Percentiles rank a stretch among this genome's conserved stretches.
phyloP scores from a whole-genome alignment of 92 coral and sea anemone genomes.

The Pocillopora meandrina region DNA sequence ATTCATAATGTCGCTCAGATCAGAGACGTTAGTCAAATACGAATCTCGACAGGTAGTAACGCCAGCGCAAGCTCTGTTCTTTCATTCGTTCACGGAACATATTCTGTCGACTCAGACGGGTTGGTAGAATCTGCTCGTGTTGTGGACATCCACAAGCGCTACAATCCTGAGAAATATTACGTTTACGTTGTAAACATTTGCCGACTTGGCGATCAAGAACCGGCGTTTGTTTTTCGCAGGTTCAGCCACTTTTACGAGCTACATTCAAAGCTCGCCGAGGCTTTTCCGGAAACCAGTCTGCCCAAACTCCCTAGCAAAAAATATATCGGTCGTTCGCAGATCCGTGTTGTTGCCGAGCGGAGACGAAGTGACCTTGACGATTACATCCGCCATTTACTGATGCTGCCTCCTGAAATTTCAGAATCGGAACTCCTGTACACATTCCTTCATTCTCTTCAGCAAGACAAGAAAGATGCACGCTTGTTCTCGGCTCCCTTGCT shows the following conservation, averaged over 20 bases:
- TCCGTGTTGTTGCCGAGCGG: constrained; percentile 96
- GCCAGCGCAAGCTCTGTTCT: constrained; percentile 74
- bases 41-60: constrained; percentile 53
- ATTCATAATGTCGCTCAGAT: constrained; percentile 99
- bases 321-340: constrained; percentile 96
- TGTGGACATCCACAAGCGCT: constrained; percentile 95
- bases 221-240: constrained; percentile 95
- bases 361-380: constrained; percentile 90
- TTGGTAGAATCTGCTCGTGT: constrained; percentile 90
- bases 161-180: constrained; percentile 93
- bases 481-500: constrained; percentile 79
- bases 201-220: constrained; percentile 70
- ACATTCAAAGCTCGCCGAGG: constrained; percentile 78
- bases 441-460: constrained; percentile 78
- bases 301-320: constrained; percentile 95
- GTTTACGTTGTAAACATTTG: constrained; percentile 89
- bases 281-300: constrained; percentile 78
- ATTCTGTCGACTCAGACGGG: constrained; percentile 73
- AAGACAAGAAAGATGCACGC: constrained; percentile 82
- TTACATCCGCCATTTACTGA: constrained; percentile 79
- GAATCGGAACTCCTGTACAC: constrained; percentile 92
- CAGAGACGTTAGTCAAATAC: constrained; percentile 80
- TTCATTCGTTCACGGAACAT: constrained; percentile 81
- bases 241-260: constrained; percentile 93
- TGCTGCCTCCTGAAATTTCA: constrained; percentile 78